A percentile compares a stretch with the other conserved stretches of the same genome.
Conservation (phyloP, 2,113 vertebrate genomes). For the Alosa alosa region DNA sequence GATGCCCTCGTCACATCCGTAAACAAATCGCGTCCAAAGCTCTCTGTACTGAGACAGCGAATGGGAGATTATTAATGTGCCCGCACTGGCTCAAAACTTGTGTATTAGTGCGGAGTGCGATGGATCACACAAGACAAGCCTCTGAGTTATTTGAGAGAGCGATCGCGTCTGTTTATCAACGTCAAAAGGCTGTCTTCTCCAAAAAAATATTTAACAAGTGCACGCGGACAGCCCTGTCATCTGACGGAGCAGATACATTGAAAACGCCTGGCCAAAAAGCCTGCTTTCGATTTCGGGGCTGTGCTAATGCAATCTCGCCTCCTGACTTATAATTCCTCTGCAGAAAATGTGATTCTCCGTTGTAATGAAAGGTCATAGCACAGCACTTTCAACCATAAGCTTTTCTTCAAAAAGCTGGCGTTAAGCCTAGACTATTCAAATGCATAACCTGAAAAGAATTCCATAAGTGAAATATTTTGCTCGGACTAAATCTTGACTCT, state of each 20-base stretch:
- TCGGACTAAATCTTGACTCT: neutral
- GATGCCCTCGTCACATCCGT: neutral
- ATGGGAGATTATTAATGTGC: neutral
- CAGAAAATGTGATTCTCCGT: slow-evolving; percentile 31
- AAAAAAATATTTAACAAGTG: neutral
- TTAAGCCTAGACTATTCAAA: neutral
- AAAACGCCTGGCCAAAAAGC: neutral
- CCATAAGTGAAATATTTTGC: neutral
- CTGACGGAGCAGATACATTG: neutral
- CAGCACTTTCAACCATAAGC: slow-evolving; percentile 42
- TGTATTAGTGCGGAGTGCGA: neutral
- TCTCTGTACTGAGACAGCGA: neutral
- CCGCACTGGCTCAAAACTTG: neutral
- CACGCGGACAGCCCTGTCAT: neutral
- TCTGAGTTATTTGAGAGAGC: neutral
- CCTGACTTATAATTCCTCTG: neutral
- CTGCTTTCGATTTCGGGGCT: neutral
- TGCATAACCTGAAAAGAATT: neutral
- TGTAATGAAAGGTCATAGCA: slow-evolving; percentile 55
- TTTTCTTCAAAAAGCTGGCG: slow-evolving; percentile 22
- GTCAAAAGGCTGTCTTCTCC: neutral
- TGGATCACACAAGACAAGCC: neutral
- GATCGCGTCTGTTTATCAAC: neutral
- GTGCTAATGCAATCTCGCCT: neutral
- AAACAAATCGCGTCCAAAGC: neutral